Evolutionary conservation across 2,888 invertebrate species (phyloP).

Genomic region (Chloroclysta siterata): DNA sequence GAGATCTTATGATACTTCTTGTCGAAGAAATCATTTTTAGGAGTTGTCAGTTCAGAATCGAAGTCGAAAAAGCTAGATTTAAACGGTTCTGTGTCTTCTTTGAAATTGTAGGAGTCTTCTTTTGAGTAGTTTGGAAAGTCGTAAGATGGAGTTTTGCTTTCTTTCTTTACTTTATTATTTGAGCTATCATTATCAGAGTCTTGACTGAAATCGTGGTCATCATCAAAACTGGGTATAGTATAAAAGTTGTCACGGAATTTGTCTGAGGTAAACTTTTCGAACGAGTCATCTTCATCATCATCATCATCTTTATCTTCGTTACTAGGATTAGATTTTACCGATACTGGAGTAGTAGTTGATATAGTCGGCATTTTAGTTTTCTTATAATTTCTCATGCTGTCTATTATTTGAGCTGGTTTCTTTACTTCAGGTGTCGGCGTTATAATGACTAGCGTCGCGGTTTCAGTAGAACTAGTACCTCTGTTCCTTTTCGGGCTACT

Average conservation of each 20-base stretch:
- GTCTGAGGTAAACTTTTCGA: conserved; percentile 77
- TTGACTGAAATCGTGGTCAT: conserved; percentile 63
- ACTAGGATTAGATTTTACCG: conserved; percentile 49
- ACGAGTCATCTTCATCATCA: conserved; percentile 64
- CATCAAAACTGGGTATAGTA: conserved; percentile 70
- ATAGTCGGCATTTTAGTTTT: conserved; percentile 67
- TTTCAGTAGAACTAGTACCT: conserved; percentile 53
- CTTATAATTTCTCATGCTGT: conserved; percentile 71
- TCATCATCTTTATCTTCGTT: conserved; percentile 59
- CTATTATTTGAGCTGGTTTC: conserved; percentile 70
- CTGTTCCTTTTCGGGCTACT: conserved; percentile 56
- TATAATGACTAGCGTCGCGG: conserved; percentile 64
- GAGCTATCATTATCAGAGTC: conserved; percentile 58
- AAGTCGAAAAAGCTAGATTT: conserved; percentile 74
- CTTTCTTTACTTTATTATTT: conserved; percentile 63
- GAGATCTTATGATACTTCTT: conserved; percentile 81
- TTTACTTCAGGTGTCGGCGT: conserved; percentile 77
- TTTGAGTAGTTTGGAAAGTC: conserved; percentile 68
- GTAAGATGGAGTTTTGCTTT: conserved; percentile 63
- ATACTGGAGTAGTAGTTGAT: conserved; percentile 55
- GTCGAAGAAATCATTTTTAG: conserved; percentile 82
- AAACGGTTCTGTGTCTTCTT: conserved; percentile 62
- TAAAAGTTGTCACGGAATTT: conserved; percentile 84
- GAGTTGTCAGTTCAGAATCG: conserved; percentile 79
- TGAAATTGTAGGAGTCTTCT: conserved; percentile 56